Evolutionary conservation across 2,888 invertebrate genomes (phyloP).

Genomic region (Mallateleia sp.): DNA sequence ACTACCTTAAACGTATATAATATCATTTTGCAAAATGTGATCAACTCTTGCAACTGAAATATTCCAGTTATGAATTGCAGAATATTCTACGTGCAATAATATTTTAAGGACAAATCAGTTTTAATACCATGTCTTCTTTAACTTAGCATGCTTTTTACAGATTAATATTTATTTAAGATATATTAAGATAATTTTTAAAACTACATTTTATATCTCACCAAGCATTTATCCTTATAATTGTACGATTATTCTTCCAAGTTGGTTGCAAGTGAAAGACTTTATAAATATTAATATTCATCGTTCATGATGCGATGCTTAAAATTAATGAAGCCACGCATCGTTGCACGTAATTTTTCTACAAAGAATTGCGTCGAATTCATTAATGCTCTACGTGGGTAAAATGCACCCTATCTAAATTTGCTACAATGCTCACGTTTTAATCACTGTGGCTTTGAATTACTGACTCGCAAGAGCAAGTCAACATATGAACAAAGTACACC

Average conservation of each 20-base stretch:
- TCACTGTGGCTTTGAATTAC: not conserved
- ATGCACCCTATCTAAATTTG: constrained; percentile 2
- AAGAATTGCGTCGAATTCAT: constrained; percentile 2
- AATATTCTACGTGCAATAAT: no score
- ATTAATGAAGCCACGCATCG: not conserved
- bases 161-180: no score
- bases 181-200: no score
- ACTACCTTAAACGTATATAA: no score
- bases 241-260: not conserved
- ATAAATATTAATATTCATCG: not conserved
- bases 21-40: no score
- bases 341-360: not conserved
- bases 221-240: no score
- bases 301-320: not conserved
- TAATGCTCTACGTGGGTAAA: not conserved
- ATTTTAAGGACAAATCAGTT: no score
- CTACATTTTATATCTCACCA: no score
- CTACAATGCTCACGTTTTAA: constrained; percentile 3
- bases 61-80: no score
- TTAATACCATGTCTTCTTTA: no score
- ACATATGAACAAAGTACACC: not conserved
- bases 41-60: no score
- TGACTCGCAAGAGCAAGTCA: not conserved
- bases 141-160: no score
- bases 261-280: not conserved